These are phyloP conservation scores for Oenanthe oenanthe DNA, from an alignment of 2,113 vertebrate genomes.

Conservation along the genomic window DNA sequence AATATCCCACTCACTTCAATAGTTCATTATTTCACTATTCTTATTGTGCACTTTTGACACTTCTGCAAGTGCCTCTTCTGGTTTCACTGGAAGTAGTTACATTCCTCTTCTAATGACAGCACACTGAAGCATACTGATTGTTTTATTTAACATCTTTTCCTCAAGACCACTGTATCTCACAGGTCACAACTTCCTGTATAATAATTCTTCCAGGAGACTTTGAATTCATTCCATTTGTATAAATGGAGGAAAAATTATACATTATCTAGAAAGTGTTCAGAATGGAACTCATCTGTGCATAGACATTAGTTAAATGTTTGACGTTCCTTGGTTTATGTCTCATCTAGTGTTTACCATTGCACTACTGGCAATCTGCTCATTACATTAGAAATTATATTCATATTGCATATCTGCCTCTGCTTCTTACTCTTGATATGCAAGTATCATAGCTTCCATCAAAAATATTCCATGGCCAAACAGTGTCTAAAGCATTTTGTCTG, in stretches of 20 bases:
- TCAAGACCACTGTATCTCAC: not conserved
- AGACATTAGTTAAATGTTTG: not conserved
- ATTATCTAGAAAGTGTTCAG: not conserved
- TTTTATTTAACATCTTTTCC: not conserved
- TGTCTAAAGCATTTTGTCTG: not conserved
- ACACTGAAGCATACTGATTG: not conserved
- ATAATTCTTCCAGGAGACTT: not conserved
- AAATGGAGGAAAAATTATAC: not conserved
- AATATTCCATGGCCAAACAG: not conserved
- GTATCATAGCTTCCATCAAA: not conserved
- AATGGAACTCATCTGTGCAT: not conserved
- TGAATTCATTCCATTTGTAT: not conserved
- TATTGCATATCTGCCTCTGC: not conserved
- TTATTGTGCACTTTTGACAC: not conserved
- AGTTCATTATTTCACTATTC: not conserved
- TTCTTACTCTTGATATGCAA: not conserved
- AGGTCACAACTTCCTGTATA: not conserved
- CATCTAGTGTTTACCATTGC: not conserved
- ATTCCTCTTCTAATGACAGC: not conserved
- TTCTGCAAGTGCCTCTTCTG: not conserved
- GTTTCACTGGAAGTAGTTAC: not conserved
- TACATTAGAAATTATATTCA: not conserved
- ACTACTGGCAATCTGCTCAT: not conserved
- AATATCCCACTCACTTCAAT: not conserved
- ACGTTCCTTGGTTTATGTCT: not conserved